phyloP scores from a whole-genome alignment of 2,797 vertebrate species.

The Chiropotes sagulatus region DNA sequence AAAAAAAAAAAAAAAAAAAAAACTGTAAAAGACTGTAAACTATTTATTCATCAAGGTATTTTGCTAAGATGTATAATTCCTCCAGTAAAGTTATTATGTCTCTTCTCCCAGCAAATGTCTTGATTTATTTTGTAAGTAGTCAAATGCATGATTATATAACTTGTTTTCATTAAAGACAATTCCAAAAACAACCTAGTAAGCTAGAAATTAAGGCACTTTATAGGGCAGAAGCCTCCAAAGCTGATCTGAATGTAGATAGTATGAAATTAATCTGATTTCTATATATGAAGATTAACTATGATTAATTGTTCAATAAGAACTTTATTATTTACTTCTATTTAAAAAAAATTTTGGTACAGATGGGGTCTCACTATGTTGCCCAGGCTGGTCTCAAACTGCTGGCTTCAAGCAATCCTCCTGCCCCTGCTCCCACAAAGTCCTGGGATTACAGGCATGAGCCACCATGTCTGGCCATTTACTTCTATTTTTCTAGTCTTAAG shows the following conservation, averaged over 20 bases:
- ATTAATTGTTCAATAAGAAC: constrained; percentile 8
- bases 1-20: too few species aligned
- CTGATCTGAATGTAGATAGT: background rate
- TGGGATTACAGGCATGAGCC: background rate
- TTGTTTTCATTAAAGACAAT: constrained; percentile 48
- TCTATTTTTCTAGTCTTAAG: background rate
- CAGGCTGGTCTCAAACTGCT: too few species aligned
- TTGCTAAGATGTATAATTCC: constrained; percentile 29
- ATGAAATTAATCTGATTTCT: background rate
- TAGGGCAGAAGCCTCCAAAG: background rate
- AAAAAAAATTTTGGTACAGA: background rate
- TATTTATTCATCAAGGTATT: constrained; percentile 7
- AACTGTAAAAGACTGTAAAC: background rate
- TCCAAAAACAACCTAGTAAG: background rate
- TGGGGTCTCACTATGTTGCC: too few species aligned
- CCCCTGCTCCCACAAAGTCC: too few species aligned
- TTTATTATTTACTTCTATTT: constrained; percentile 1
- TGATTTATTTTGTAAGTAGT: constrained; percentile 45
- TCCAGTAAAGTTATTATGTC: constrained; percentile 15
- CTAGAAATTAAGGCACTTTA: constrained; percentile 20
- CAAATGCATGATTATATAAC: constrained; percentile 7
- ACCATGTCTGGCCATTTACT: background rate
- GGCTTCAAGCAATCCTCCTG: background rate
- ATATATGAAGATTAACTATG: background rate
- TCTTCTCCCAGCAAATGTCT: constrained; percentile 37